phyloP scores from a whole-genome alignment of 2,113 vertebrate genomes.

The Martes martes region DNA sequence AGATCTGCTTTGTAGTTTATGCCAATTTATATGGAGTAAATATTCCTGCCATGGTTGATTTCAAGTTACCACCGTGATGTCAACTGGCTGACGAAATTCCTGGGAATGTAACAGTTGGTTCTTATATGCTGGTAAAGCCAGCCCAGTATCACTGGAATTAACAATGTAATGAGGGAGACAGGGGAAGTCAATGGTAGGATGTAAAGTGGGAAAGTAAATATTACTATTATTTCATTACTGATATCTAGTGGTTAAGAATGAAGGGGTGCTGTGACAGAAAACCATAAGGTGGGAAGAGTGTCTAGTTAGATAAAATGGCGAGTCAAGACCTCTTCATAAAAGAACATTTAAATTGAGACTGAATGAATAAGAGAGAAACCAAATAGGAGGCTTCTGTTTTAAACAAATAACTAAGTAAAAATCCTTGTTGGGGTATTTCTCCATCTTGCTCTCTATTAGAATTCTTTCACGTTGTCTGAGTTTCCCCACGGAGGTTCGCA shows the following conservation, averaged over 20 bases:
- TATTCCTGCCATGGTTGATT: not conserved
- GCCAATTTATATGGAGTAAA: not conserved
- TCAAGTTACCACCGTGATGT: not conserved
- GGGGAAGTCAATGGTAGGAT: not conserved
- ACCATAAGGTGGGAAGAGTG: not conserved
- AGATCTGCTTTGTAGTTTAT: not conserved
- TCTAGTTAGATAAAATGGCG: not conserved
- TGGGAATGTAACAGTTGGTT: not conserved
- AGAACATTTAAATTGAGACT: not conserved
- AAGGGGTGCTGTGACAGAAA: not conserved
- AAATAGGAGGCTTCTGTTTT: not conserved
- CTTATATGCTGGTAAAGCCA: not conserved
- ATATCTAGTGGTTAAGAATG: not conserved
- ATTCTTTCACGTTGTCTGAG: not conserved
- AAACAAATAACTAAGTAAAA: not conserved
- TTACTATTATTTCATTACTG: not conserved
- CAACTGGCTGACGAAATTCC: not conserved
- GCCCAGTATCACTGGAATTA: not conserved
- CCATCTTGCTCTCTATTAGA: not conserved
- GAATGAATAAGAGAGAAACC: not conserved
- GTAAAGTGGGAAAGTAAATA: not conserved
- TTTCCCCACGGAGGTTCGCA: not conserved
- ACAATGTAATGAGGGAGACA: not conserved
- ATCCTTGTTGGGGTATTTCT: not conserved
- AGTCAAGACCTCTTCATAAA: not conserved